These are phyloP conservation scores for Ptycholaimellus sp. DNA, from an alignment of 2,888 invertebrate species.

Conservation along the genomic window DNA sequence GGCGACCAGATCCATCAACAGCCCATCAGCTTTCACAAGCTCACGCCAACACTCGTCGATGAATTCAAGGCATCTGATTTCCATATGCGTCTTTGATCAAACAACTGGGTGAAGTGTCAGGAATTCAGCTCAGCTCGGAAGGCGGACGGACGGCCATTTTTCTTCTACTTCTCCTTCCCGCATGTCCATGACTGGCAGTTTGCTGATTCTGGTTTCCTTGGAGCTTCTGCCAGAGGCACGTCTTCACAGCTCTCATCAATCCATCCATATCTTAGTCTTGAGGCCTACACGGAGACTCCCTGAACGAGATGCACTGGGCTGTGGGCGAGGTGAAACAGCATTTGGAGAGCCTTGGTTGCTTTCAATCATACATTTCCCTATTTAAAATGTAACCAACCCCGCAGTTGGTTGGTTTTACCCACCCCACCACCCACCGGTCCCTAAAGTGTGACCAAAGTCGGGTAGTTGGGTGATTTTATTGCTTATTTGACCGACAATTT, in stretches of 20 bases:
- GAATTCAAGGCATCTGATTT: constrained; percentile 24
- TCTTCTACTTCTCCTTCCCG: constrained; percentile 30
- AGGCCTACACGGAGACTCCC: constrained; percentile 33
- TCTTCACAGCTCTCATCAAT: too few relatives aligned
- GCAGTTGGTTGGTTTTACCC: too few relatives aligned
- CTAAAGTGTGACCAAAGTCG: too few relatives aligned
- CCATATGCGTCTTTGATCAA: neutral
- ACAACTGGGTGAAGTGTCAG: neutral
- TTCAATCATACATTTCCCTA: too few relatives aligned
- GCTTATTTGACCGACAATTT: too few relatives aligned
- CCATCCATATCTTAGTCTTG: too few relatives aligned
- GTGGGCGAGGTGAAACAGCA: constrained; percentile 29
- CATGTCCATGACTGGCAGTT: constrained; percentile 46
- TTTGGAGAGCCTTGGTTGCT: too few relatives aligned
- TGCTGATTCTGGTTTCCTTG: too few relatives aligned
- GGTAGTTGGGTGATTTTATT: too few relatives aligned
- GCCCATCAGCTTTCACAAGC: constrained; percentile 27
- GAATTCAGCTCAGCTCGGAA: constrained; percentile 5
- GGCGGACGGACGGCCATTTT: constrained; percentile 29
- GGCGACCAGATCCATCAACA: constrained; percentile 30
- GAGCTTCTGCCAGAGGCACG: too few relatives aligned
- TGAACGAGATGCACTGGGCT: constrained; percentile 34
- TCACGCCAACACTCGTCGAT: constrained; percentile 26
- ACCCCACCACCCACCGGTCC: too few relatives aligned
- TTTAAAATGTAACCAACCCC: too few relatives aligned